These are phyloP conservation scores for Actinernus sp. DNA, from an alignment of 92 coral and sea anemone genomes.

Conservation along the genomic window DNA sequence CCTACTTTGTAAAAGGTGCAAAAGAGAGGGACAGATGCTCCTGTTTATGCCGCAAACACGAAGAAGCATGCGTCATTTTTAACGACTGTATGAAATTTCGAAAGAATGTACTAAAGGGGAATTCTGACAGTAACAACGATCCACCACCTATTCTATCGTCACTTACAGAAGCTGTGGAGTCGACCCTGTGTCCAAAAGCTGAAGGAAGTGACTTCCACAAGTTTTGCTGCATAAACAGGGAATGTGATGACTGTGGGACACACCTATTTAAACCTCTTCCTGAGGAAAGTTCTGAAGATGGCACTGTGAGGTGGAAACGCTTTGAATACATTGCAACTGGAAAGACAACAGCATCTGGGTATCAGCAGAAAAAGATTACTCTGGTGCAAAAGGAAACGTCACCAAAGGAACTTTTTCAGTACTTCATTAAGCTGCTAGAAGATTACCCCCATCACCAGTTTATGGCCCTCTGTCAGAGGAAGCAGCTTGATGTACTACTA, in stretches of 20 bases:
- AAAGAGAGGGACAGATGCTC: conserved; percentile 42
- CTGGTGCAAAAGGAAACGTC: conserved; percentile 46
- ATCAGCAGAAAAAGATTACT: conserved; percentile 34
- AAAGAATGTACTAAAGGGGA: conserved; percentile 11
- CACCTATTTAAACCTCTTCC: conserved; percentile 11
- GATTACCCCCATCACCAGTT: conserved; percentile 45
- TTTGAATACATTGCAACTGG: conserved; percentile 35
- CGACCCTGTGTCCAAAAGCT: conserved; percentile 36
- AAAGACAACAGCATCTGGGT: conserved; percentile 25
- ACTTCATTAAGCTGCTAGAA: conserved; percentile 30
- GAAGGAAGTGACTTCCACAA: conserved; percentile 47
- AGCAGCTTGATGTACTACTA: conserved; percentile 38
- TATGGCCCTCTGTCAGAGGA: conserved; percentile 41
- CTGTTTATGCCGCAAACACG: conserved; percentile 46
- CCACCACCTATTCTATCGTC: conserved; percentile 10
- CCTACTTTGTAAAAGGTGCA: conserved; percentile 39
- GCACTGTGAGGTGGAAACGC: conserved; percentile 24
- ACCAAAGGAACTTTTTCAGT: conserved; percentile 45
- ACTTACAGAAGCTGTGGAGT: conserved; percentile 34
- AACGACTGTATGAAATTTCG: conserved; percentile 47
- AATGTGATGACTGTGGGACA: conserved; percentile 46
- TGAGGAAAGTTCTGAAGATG: conserved; percentile 24
- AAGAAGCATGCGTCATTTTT: conserved; percentile 40
- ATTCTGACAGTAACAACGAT: background rate
- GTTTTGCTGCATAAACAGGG: conserved; percentile 15